phyloP scores from a whole-genome alignment of 1,140 invertebrate genomes.

The Drosophila grimshawi region DNA sequence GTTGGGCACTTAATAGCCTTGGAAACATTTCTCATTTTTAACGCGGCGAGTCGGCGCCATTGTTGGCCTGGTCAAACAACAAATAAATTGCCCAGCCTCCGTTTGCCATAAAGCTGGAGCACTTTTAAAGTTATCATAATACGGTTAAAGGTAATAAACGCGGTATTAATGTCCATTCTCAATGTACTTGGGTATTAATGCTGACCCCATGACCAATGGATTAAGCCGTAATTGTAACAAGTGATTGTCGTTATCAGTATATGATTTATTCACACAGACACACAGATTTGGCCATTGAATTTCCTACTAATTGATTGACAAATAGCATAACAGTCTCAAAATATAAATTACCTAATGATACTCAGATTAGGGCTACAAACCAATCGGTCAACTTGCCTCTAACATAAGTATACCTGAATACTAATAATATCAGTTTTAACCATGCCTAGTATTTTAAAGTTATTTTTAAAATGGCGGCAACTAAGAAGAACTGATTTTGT shows the following conservation, averaged over 20 bases:
- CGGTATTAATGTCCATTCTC: conserved; percentile 69
- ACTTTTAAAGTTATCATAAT: conserved; percentile 81
- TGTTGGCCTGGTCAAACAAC: conserved; percentile 61
- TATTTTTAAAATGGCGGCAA: too few species aligned
- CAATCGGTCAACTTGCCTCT: too few species aligned
- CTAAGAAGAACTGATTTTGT: too few species aligned
- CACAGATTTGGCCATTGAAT: background rate
- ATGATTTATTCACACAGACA: background rate
- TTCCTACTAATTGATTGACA: background rate
- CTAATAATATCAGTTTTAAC: too few species aligned
- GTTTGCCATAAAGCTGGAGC: conserved; percentile 64
- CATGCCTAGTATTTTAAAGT: too few species aligned
- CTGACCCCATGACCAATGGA: conserved; percentile 34
- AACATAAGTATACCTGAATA: too few species aligned
- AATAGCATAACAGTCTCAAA: background rate
- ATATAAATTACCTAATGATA: too few species aligned
- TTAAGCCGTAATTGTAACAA: conserved; percentile 37
- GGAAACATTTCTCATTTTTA: conserved; percentile 75
- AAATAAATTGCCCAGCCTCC: conserved; percentile 77
- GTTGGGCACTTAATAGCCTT: conserved; percentile 80
- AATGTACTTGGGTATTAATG: conserved; percentile 66
- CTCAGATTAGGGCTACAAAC: too few species aligned
- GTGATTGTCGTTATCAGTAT: conserved; percentile 34
- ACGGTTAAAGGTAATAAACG: conserved; percentile 80
- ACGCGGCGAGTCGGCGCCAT: conserved; percentile 37